Conservation (phyloP, 2,888 invertebrate genomes). For the Bruchidius siliquastri region DNA sequence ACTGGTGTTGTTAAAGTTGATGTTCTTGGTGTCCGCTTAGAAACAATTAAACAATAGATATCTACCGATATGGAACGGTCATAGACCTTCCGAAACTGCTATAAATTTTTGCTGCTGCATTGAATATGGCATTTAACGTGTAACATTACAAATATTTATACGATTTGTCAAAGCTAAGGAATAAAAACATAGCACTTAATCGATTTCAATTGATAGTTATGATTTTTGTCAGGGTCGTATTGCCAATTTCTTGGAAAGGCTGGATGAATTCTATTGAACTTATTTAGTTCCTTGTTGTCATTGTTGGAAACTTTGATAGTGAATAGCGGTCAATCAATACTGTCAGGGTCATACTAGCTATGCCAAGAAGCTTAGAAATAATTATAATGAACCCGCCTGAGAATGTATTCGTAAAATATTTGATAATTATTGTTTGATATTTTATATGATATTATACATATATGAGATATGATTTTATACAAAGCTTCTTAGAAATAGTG, state of each 20-base stretch:
- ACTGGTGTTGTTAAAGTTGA: neutral
- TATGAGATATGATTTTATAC: too few relatives aligned
- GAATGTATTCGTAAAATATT: too few relatives aligned
- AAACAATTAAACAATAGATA: neutral
- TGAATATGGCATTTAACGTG: neutral
- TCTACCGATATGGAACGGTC: neutral
- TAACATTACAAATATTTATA: neutral
- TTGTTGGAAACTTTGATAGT: too few relatives aligned
- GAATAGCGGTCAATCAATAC: too few relatives aligned
- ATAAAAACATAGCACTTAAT: neutral
- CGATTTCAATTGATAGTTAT: neutral
- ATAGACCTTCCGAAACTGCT: neutral
- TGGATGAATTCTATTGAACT: neutral
- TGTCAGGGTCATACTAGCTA: too few relatives aligned
- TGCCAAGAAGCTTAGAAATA: too few relatives aligned
- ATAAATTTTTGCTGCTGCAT: neutral
- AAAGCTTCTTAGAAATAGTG: too few relatives aligned
- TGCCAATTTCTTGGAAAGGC: neutral
- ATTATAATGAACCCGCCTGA: too few relatives aligned
- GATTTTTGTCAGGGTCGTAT: neutral
- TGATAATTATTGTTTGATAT: too few relatives aligned
- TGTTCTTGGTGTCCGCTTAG: neutral
- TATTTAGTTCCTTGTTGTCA: too few relatives aligned
- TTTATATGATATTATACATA: too few relatives aligned
- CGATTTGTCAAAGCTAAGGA: neutral